These are phyloP conservation scores for Ianthella basta DNA, from an alignment of 37 sponge, comb jelly and placozoan species.

Conservation along the genomic window DNA sequence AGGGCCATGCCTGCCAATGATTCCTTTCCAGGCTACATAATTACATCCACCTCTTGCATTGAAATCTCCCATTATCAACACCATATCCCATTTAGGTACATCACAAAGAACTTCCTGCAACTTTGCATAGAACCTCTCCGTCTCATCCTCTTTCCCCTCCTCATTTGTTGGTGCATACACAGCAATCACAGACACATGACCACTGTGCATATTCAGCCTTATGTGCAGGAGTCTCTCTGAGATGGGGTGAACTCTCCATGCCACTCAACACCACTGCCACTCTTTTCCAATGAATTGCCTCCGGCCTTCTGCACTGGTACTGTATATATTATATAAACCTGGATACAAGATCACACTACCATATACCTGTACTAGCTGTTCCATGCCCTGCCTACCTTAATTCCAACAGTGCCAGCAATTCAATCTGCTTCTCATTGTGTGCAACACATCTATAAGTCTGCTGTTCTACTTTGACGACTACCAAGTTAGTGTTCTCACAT, in stretches of 20 bases:
- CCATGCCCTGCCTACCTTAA: not conserved
- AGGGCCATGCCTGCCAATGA: too few relatives aligned
- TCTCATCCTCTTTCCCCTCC: not conserved
- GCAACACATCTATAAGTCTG: conserved; percentile 2
- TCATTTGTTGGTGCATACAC: conserved; percentile 14
- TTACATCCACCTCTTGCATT: too few relatives aligned
- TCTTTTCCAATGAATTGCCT: not conserved
- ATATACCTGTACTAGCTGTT: not conserved
- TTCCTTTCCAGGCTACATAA: too few relatives aligned
- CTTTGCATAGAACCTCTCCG: not conserved
- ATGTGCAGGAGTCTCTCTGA: conserved; percentile 15
- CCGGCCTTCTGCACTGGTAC: too few relatives aligned
- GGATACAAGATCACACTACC: not conserved
- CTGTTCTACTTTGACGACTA: not conserved
- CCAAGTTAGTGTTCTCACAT: conserved; percentile 12
- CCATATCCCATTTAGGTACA: too few relatives aligned
- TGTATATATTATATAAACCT: too few relatives aligned
- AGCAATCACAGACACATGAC: conserved; percentile 10
- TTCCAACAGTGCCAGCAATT: not conserved
- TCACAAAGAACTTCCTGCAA: too few relatives aligned
- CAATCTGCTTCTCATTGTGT: conserved; percentile 9
- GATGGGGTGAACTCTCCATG: not conserved
- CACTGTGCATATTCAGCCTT: not conserved
- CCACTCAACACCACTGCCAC: conserved; percentile 12
- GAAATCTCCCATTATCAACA: too few relatives aligned